Evolutionary conservation across 2,797 vertebrate species (phyloP).

Genomic region (Cetoscarus ocellatus): DNA sequence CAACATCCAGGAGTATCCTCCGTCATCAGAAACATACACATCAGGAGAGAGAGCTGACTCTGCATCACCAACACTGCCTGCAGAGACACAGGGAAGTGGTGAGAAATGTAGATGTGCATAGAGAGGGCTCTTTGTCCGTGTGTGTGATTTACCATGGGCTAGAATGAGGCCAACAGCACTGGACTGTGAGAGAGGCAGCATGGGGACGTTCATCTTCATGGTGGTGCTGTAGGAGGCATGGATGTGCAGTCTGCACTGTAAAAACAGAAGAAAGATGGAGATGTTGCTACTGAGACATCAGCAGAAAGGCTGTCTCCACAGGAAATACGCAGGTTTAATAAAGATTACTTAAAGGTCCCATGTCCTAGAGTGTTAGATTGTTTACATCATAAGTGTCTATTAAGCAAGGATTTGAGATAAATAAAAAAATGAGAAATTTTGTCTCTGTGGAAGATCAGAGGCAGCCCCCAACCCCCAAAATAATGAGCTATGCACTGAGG

Average conservation of each 20-base stretch:
- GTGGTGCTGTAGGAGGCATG: conserved; percentile 93
- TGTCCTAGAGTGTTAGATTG: too few relatives aligned
- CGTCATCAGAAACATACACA: conserved; percentile 94
- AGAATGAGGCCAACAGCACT: conserved; percentile 93
- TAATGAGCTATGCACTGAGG: too few relatives aligned
- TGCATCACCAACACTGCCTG: conserved; percentile 92
- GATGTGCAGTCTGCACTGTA: conserved; percentile 95
- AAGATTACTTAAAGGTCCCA: too few relatives aligned
- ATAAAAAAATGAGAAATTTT: too few relatives aligned
- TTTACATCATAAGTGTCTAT: too few relatives aligned
- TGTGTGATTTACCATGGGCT: conserved; percentile 88
- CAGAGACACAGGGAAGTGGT: neutral
- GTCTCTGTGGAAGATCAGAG: too few relatives aligned
- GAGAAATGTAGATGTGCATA: neutral
- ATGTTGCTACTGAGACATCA: neutral
- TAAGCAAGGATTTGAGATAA: too few relatives aligned
- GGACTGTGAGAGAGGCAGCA: conserved; percentile 91
- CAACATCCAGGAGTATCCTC: conserved; percentile 92
- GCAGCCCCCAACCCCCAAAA: too few relatives aligned
- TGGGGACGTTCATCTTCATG: conserved; percentile 92
- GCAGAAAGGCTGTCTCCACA: too few relatives aligned
- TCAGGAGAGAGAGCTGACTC: conserved; percentile 90
- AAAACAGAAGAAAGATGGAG: conserved; percentile 13
- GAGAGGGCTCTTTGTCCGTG: neutral
- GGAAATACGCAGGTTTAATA: too few relatives aligned